Evolutionary conservation across 2,888 invertebrate genomes (phyloP), one percentile per base, ranked within the genome.

Genomic region (Ptilodon capucinus): DNA sequence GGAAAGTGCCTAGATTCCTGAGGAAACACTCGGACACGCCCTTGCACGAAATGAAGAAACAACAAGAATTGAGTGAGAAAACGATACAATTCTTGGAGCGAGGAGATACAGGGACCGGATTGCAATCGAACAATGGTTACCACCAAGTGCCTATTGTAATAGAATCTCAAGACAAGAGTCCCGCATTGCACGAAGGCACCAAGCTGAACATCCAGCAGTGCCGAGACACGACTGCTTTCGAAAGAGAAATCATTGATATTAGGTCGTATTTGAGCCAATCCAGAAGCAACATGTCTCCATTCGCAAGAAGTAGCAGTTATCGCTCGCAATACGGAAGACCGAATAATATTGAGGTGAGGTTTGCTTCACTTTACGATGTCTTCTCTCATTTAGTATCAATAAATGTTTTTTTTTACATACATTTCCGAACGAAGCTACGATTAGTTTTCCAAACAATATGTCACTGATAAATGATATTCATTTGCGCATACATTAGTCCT

Each of bases 251-350:
- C 19, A 94, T 95, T 50, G 95, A 95, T 67, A 93, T 95, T 35
- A 92, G 94, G 60, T 94, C 95, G 9, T 95, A 95, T 67, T 92
- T 95, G 55, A 95, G 95, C 63, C 95, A 95, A 72, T 95, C 95
- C 2, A 85, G 95, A 54, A 94, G 94, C 74, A 95, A 95, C 68
- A 94, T 95, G 75, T 92, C 94, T 9, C 93, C 94, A 2, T 95
- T 95, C 62, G 93, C 94, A 3, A 89, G 95, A 64, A 93, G 94
- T 45, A 94, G 94, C 69, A 95, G 94, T 79, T 94, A 94, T 74
- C 89, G 94, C 46, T 94, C 94, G 6, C 94, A 94, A 66, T 94
- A 94, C 62, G 93, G 94, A 16, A 85, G 93, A 71, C 91, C 92
- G 25, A 92, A 93, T 21, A 92, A 86, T 49, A 81, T 88, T 43